These are phyloP conservation scores for Dolichotis patagonum DNA, from an alignment of 2,113 vertebrate species.

Conservation along the genomic window DNA sequence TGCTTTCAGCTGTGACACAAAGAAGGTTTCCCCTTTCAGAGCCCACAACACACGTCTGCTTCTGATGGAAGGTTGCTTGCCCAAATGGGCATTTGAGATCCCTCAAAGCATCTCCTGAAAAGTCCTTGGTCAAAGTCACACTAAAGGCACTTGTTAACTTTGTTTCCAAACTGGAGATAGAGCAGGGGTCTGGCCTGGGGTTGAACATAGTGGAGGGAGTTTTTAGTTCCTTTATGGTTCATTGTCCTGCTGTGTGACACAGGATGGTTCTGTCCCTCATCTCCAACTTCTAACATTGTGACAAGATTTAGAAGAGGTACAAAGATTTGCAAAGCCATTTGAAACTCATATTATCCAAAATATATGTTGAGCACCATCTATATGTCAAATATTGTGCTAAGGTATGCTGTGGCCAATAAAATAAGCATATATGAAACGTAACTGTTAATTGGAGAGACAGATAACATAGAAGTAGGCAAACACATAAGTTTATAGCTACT, in stretches of 20 bases:
- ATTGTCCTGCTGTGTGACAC: background rate
- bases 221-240: background rate
- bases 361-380: background rate
- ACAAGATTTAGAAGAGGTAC: background rate
- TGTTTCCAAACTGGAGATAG: conserved; percentile 46
- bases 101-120: conserved; percentile 36
- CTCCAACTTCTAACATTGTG: background rate
- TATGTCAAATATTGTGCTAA: background rate
- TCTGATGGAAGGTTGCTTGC: conserved; percentile 68
- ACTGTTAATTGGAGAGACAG: background rate
- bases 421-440: background rate
- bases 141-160: conserved; percentile 58
- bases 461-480: background rate
- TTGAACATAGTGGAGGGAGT: background rate
- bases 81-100: conserved; percentile 72
- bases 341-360: background rate
- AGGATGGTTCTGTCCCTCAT: background rate
- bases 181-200: background rate
- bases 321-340: background rate
- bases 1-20: conserved; percentile 84
- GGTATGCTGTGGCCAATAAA: background rate
- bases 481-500: background rate
- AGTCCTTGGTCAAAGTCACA: conserved; percentile 78
- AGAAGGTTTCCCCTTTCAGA: conserved; percentile 83
- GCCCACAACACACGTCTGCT: conserved; percentile 68